These are phyloP conservation scores for Salpingus planirostris DNA, from an alignment of 2,888 invertebrate species.

Conservation along the genomic window DNA sequence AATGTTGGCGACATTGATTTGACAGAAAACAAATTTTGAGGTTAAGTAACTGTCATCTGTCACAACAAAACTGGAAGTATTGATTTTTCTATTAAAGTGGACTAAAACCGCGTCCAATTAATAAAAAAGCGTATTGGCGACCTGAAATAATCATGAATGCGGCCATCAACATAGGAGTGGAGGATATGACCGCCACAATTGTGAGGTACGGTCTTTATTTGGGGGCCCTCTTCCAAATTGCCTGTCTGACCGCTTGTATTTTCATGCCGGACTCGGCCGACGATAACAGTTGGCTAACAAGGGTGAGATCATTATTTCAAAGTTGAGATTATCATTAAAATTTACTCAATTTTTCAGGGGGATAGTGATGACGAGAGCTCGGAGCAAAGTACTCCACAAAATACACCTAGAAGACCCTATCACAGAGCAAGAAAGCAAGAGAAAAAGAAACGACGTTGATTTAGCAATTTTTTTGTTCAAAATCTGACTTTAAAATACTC, in stretches of 20 bases:
- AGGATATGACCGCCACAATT: slow-evolving; percentile 64
- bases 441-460: slow-evolving; percentile 60
- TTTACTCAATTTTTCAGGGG: slow-evolving; percentile 33
- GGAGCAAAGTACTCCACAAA: slow-evolving; percentile 62
- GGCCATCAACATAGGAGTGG: slow-evolving; percentile 48
- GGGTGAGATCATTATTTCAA: too few species aligned
- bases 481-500: slow-evolving; percentile 79
- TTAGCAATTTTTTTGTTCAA: slow-evolving; percentile 60
- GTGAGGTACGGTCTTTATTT: slow-evolving; percentile 74
- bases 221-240: slow-evolving; percentile 79
- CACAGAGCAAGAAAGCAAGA: slow-evolving; percentile 57
- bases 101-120: not conserved
- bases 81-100: too few species aligned
- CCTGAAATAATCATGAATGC: slow-evolving; percentile 33
- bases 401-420: slow-evolving; percentile 55
- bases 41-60: not conserved
- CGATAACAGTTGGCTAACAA: slow-evolving; percentile 36
- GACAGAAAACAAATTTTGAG: slow-evolving; percentile 1
- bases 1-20: too few species aligned
- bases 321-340: too few species aligned
- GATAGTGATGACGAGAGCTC: slow-evolving; percentile 67
- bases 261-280: slow-evolving; percentile 61
- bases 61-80: not conserved
- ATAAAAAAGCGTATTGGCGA: not conserved
- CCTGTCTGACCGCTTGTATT: slow-evolving; percentile 75